phyloP scores from a whole-genome alignment of 2,888 invertebrate genomes.

The Calliopum simillimum region DNA sequence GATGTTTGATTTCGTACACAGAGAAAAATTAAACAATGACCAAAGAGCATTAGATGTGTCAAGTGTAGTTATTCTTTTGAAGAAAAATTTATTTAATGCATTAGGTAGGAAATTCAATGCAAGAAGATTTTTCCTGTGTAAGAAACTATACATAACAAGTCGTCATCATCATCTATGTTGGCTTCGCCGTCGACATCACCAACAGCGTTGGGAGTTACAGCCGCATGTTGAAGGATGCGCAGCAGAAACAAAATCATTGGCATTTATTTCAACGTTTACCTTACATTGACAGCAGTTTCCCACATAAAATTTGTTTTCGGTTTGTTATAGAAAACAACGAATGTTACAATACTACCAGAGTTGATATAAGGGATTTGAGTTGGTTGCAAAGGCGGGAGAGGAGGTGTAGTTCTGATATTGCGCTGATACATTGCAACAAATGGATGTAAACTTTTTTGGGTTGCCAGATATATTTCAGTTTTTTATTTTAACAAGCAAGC shows the following conservation, averaged over 20 bases:
- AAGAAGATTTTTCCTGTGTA: neutral
- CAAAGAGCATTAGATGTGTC: no score
- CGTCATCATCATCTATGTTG: slow-evolving; percentile 14
- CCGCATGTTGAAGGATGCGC: neutral
- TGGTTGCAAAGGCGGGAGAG: neutral
- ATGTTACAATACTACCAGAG: slow-evolving; percentile 32
- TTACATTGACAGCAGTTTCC: slow-evolving; percentile 43
- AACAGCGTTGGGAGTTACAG: slow-evolving; percentile 2
- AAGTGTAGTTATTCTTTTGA: no score
- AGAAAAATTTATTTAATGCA: no score
- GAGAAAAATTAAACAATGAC: no score
- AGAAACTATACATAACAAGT: neutral
- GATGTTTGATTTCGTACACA: no score
- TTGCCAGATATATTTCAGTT: neutral
- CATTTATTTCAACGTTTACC: slow-evolving; percentile 13
- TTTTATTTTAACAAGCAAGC: slow-evolving; percentile 11
- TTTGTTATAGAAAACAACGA: slow-evolving; percentile 45
- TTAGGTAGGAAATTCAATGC: no score
- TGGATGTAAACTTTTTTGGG: slow-evolving; percentile 19
- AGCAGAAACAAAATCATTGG: slow-evolving; percentile 12
- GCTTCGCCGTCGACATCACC: slow-evolving; percentile 1
- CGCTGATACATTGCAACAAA: neutral
- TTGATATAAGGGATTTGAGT: neutral
- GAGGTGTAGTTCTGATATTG: neutral
- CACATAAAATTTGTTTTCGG: slow-evolving; percentile 49